Conservation (phyloP, 1,140 invertebrate genomes). For the Drosophila guanche region DNA sequence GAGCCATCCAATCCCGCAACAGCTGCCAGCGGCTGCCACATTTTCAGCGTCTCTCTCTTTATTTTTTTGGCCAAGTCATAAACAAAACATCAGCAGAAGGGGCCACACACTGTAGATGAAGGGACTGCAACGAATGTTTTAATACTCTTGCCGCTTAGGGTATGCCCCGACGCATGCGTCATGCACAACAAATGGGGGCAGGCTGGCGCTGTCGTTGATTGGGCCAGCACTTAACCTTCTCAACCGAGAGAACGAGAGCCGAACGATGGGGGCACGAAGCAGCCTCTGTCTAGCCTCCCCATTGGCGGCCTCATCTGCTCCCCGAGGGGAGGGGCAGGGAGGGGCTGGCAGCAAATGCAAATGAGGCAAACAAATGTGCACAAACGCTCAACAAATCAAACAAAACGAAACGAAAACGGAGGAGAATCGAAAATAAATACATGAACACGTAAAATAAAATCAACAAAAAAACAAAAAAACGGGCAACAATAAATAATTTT, state of each 20-base stretch:
- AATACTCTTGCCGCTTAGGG: conserved; percentile 10
- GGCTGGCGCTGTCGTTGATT: conserved; percentile 62
- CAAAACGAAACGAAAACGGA: conserved; percentile 21
- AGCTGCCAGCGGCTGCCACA: conserved; percentile 59
- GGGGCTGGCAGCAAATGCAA: conserved; percentile 46
- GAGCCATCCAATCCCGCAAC: conserved; percentile 36
- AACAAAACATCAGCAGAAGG: conserved; percentile 54
- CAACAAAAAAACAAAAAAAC: conserved; percentile 22
- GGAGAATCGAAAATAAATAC: conserved; percentile 15
- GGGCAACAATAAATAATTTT: conserved; percentile 60
- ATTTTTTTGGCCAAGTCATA: conserved; percentile 76
- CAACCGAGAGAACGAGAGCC: conserved; percentile 35
- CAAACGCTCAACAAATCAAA: conserved; percentile 65
- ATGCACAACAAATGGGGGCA: conserved; percentile 70
- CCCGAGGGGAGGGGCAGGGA: background rate
- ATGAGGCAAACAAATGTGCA: conserved; percentile 73
- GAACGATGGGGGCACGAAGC: background rate
- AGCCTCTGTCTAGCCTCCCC: conserved; percentile 32
- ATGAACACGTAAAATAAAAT: conserved; percentile 1
- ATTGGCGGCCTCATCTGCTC: conserved; percentile 50
- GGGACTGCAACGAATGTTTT: no score
- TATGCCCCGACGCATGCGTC: conserved; percentile 63
- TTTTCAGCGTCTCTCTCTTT: conserved; percentile 43
- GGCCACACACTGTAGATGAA: background rate
- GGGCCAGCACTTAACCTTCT: conserved; percentile 73